Evolutionary conservation across 2,113 vertebrate genomes (phyloP).

Genomic region (Ptilorrhoa leucosticta): DNA sequence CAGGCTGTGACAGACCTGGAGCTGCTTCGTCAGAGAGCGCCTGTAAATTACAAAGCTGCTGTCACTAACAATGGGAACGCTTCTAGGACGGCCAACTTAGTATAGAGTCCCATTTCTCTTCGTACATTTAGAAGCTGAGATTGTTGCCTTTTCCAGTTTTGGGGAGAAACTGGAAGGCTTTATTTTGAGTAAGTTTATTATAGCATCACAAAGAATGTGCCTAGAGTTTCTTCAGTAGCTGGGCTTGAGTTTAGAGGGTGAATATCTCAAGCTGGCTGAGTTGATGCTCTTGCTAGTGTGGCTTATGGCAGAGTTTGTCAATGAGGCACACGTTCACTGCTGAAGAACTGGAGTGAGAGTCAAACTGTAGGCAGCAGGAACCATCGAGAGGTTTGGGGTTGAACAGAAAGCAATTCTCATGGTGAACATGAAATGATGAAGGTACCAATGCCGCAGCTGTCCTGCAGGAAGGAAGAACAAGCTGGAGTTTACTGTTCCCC

Average conservation of each 20-base stretch:
- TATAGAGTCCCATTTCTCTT: not conserved
- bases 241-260: not conserved
- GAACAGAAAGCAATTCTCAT: not conserved
- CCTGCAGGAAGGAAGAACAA: not conserved
- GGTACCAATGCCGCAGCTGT: not conserved
- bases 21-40: not conserved
- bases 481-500: not conserved
- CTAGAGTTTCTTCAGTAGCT: not conserved
- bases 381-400: not conserved
- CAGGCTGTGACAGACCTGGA: not conserved
- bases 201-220: not conserved
- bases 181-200: not conserved
- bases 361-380: not conserved
- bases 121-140: not conserved
- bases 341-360: not conserved
- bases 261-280: not conserved
- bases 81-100: not conserved
- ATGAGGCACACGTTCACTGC: not conserved
- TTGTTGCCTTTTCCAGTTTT: not conserved
- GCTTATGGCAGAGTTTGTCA: not conserved
- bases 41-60: not conserved
- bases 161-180: not conserved
- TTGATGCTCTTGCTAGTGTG: not conserved
- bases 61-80: not conserved
- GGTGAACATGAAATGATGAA: not conserved